A percentile compares a stretch with the other conserved stretches of the same genome.
Conservation (phyloP, 2,888 invertebrate genomes). For the Anthoptus insignis region DNA sequence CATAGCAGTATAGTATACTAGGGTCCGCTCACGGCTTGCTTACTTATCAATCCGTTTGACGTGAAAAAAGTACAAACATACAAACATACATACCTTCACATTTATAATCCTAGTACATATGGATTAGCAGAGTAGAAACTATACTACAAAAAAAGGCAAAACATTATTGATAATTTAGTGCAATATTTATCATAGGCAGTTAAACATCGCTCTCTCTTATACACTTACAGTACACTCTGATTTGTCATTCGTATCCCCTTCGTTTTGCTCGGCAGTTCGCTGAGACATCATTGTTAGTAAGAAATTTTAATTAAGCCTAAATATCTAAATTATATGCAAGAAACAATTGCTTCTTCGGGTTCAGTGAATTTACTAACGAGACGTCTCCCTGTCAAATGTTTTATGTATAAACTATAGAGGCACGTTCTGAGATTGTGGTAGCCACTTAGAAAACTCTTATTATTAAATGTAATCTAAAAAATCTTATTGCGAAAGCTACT, state of each 20-base stretch:
- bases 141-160: too few relatives aligned
- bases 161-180: too few relatives aligned
- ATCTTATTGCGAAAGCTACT: too few relatives aligned
- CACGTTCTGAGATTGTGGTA: not conserved
- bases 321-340: conserved; percentile 39
- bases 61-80: too few relatives aligned
- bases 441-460: too few relatives aligned
- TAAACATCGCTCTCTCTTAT: conserved; percentile 35
- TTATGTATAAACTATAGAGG: not conserved
- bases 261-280: conserved; percentile 68
- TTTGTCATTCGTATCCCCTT: conserved; percentile 67
- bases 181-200: not conserved
- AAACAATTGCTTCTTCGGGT: conserved; percentile 35
- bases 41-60: too few relatives aligned
- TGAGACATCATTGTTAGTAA: conserved; percentile 74
- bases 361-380: conserved; percentile 27
- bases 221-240: conserved; percentile 49
- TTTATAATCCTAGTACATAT: too few relatives aligned
- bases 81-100: too few relatives aligned
- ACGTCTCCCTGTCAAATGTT: conserved; percentile 12
- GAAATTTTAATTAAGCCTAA: conserved; percentile 75
- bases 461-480: too few relatives aligned
- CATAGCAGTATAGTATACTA: too few relatives aligned
- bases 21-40: too few relatives aligned
- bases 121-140: too few relatives aligned